These are phyloP conservation scores for Spizella passerina DNA, from an alignment of 2,797 vertebrate species.

Conservation along the genomic window DNA sequence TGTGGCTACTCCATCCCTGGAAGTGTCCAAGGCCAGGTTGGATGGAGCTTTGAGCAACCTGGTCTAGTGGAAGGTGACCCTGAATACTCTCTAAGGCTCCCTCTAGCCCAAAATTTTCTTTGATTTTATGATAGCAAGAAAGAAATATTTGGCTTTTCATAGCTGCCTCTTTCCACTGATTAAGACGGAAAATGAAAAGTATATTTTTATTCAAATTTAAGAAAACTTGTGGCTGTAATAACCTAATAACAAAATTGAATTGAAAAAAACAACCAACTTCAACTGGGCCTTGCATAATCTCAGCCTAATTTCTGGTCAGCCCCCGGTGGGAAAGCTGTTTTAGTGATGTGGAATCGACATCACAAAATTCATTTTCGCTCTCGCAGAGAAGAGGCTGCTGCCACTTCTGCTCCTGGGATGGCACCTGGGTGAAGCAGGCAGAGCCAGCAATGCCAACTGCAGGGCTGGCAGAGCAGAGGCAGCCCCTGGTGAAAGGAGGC, in stretches of 20 bases:
- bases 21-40: not conserved
- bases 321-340: not conserved
- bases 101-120: not conserved
- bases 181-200: not conserved
- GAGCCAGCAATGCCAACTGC: not conserved
- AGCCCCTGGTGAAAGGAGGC: not conserved
- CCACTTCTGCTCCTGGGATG: not conserved
- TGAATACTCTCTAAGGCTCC: fast-evolving
- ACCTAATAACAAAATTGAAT: not conserved
- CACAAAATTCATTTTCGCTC: not conserved
- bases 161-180: not conserved
- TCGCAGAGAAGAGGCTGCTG: not conserved
- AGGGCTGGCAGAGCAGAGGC: not conserved
- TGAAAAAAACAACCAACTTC: not conserved
- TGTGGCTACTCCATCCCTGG: not conserved
- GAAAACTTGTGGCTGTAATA: not conserved
- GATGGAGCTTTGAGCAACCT: not conserved
- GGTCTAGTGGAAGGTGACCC: fast-evolving
- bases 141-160: not conserved
- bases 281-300: not conserved
- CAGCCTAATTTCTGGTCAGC: not conserved
- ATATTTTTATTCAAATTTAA: not conserved
- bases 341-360: not conserved
- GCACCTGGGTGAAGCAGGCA: not conserved
- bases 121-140: not conserved